A percentile compares a stretch with the other conserved stretches of the same genome.
phyloP scores from a whole-genome alignment of 1,140 invertebrate species.

The Lepidurus arcticus region DNA sequence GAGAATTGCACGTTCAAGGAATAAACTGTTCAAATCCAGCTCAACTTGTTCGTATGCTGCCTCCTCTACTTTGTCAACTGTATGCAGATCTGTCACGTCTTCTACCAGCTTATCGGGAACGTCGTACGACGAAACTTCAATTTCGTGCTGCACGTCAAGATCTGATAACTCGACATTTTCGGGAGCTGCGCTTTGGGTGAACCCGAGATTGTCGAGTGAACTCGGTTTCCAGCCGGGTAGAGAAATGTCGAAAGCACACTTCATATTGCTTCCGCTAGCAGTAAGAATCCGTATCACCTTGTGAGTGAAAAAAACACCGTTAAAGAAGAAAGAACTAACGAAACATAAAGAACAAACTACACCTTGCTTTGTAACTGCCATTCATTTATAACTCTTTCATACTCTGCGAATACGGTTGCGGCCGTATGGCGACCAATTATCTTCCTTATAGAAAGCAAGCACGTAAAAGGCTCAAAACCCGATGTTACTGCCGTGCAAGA shows the following conservation, averaged over 20 bases:
- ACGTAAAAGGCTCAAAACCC: conserved; percentile 8
- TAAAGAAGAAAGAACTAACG: neutral
- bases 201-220: neutral
- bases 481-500: neutral
- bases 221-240: conserved; percentile 4
- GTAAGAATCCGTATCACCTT: conserved; percentile 22
- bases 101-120: neutral
- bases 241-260: conserved; percentile 20
- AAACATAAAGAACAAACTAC: neutral
- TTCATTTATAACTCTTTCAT: conserved; percentile 9
- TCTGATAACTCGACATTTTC: neutral
- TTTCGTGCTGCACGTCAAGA: neutral
- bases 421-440: conserved; percentile 23
- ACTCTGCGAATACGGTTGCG: conserved; percentile 6
- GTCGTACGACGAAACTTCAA: neutral
- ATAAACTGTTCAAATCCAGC: neutral
- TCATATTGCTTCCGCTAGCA: conserved; percentile 24
- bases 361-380: conserved; percentile 26
- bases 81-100: neutral
- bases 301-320: neutral
- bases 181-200: neutral
- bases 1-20: neutral
- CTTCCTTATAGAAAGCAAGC: neutral
- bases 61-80: neutral
- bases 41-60: neutral